Percentiles rank a stretch among this genome's conserved stretches.
Evolutionary conservation across 2,888 invertebrate genomes (phyloP).

Genomic region (Lycophotia porphyrea): DNA sequence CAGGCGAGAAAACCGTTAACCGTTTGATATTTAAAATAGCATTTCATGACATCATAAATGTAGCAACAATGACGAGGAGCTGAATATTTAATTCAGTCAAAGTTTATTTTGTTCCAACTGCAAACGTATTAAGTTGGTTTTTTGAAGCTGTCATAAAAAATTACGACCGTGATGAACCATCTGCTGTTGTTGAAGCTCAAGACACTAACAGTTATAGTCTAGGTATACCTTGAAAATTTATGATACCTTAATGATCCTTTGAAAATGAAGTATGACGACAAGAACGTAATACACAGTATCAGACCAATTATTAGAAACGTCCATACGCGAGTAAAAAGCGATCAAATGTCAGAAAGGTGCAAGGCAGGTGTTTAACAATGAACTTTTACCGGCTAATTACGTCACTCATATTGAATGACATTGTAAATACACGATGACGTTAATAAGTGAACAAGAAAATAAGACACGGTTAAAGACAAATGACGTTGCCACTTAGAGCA

Average conservation of each 20-base stretch:
- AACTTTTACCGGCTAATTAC: slow-evolving; percentile 44
- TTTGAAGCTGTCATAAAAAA: background rate
- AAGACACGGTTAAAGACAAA: background rate
- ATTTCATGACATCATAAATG: background rate
- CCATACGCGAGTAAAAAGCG: slow-evolving; percentile 26
- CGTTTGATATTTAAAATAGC: background rate
- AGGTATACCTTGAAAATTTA: background rate
- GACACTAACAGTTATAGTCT: background rate
- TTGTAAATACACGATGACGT: slow-evolving; percentile 14
- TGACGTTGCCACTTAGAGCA: background rate
- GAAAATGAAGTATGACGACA: background rate
- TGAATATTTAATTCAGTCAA: background rate
- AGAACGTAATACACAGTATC: background rate
- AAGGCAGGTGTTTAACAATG: slow-evolving; percentile 57
- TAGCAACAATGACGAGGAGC: background rate
- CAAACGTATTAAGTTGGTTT: background rate
- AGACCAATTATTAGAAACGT: slow-evolving; percentile 32
- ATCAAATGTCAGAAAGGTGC: slow-evolving; percentile 63
- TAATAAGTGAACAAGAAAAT: slow-evolving; percentile 21
- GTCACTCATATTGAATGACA: slow-evolving; percentile 28
- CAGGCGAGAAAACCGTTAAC: background rate
- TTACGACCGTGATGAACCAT: background rate
- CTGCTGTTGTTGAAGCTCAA: background rate
- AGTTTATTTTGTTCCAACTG: background rate
- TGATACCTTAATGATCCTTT: background rate